Evolutionary conservation across 2,888 invertebrate species (phyloP), one percentile per base, ranked within the genome.

Genomic region (Mesorhabditis sp.): DNA sequence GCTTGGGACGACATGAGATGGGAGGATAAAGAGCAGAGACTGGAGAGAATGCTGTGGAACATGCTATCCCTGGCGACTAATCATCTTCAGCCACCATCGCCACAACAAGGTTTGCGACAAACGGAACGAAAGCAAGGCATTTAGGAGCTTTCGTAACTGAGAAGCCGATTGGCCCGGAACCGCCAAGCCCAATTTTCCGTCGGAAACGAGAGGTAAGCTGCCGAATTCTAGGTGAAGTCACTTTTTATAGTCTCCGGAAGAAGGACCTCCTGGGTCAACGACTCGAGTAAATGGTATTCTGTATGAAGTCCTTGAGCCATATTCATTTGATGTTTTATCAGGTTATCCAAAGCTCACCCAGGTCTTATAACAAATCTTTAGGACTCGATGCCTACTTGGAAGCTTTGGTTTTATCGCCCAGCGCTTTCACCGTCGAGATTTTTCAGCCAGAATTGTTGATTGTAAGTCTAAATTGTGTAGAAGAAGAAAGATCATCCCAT

Each of bases 321-420:
- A 50, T 2, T 10, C 58, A 13, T 50, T 50, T 50, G 58, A 50
- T 50, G 58, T 50, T 50, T n/a, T 50, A 50, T 50, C 58, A 50
- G 58, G 58, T 50, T 13, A 50, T 28, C 28, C 28, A 50, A 50
- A 50, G 58, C n/a, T 50, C 10, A 50, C 7, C 7, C 58, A 13
- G 7, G 58, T 13, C 7, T 50, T 50, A 10, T 50, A n/a, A 50
- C 7, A 50, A n/a, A 50, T 13, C 58, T 50, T 50, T 50, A 50
- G 58, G 58, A 50, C 7, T n/a, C n/a, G 58, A 50, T n/a, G 58
- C 58, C 58, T 50, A 50, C n/a, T n/a, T 81, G 66, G 80, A 79
- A 72, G 77, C 75, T 13, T 71, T 79, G 62, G 78, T 80, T 15
- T 67, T 83, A 4, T 82, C 82, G 1, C 83, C 83, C 6, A 75